Conservation (phyloP, 1,140 invertebrate genomes). For the Drosophila lacteicornis region DNA sequence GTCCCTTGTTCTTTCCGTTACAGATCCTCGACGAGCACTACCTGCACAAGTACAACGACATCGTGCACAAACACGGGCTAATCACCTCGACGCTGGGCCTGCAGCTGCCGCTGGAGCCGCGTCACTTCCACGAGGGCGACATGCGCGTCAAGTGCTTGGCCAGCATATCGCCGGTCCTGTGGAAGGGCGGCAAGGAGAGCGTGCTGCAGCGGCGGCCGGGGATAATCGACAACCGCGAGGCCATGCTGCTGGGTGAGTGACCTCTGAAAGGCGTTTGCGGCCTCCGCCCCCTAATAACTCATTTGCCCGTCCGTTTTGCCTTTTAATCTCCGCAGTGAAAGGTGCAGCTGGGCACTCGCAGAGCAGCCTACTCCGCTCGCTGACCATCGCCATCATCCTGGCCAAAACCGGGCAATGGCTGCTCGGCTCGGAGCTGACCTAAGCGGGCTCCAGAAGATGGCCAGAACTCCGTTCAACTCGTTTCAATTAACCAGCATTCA, state of each 20-base stretch:
- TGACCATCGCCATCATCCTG: conserved; percentile 74
- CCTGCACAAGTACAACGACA: conserved; percentile 85
- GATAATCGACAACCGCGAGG: conserved; percentile 87
- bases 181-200: conserved; percentile 86
- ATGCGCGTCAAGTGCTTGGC: conserved; percentile 88
- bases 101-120: conserved; percentile 85
- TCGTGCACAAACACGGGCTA: conserved; percentile 86
- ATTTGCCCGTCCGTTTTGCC: neutral
- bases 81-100: conserved; percentile 86
- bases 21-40: conserved; percentile 85
- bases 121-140: conserved; percentile 86
- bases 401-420: conserved; percentile 74
- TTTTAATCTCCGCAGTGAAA: conserved; percentile 51
- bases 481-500: conserved; percentile 57
- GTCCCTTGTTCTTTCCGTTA: conserved; percentile 26
- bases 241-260: conserved; percentile 86
- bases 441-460: conserved; percentile 32
- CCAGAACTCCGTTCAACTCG: conserved; percentile 24
- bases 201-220: conserved; percentile 86
- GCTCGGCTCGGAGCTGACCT: conserved; percentile 71
- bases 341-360: conserved; percentile 60
- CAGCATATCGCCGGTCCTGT: conserved; percentile 86
- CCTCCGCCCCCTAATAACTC: conserved; percentile 19
- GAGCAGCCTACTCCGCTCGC: conserved; percentile 58
- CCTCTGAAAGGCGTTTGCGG: neutral